A percentile compares a stretch with the other conserved stretches of the same genome.
Evolutionary conservation across 2,797 vertebrate genomes (phyloP).

Genomic region (Alauda arvensis): DNA sequence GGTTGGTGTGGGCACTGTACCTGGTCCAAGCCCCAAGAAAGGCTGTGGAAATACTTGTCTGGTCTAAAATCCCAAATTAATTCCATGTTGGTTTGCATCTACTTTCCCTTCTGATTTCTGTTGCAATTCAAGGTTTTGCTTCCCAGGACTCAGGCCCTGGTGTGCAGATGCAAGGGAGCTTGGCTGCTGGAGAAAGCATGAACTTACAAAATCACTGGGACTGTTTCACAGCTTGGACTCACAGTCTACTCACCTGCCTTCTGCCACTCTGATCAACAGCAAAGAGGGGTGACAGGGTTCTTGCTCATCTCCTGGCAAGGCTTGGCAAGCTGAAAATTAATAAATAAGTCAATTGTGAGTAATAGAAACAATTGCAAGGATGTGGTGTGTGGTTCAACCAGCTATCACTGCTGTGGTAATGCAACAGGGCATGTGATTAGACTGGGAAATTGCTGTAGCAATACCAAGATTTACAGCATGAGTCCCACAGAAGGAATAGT

Average conservation of each 20-base stretch:
- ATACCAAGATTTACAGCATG: slow-evolving; percentile 25
- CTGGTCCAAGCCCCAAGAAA: not conserved
- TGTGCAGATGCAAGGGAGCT: not conserved
- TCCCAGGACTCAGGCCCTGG: not conserved
- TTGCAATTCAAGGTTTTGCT: slow-evolving; percentile 23
- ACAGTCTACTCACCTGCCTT: slow-evolving; percentile 12
- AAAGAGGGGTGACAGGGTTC: slow-evolving; percentile 6
- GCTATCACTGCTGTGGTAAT: slow-evolving; percentile 56
- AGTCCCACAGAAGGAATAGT: not conserved
- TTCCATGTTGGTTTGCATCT: not conserved
- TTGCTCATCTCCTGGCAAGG: slow-evolving; percentile 51
- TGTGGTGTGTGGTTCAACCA: slow-evolving; percentile 64
- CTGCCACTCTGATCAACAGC: not conserved
- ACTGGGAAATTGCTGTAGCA: slow-evolving; percentile 53
- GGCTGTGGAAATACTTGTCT: not conserved
- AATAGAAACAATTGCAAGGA: slow-evolving; percentile 62
- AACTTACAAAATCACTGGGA: not conserved
- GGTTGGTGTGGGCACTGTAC: not conserved
- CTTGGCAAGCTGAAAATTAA: slow-evolving; percentile 40
- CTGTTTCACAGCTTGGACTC: not conserved
- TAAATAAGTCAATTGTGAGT: slow-evolving; percentile 57
- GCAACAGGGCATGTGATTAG: slow-evolving; percentile 51
- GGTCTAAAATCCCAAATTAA: not conserved
- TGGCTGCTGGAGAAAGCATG: slow-evolving; percentile 7
- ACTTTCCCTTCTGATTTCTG: slow-evolving; percentile 47